phyloP scores from a whole-genome alignment of 2,888 invertebrate species.

The Parnassius apollo region DNA sequence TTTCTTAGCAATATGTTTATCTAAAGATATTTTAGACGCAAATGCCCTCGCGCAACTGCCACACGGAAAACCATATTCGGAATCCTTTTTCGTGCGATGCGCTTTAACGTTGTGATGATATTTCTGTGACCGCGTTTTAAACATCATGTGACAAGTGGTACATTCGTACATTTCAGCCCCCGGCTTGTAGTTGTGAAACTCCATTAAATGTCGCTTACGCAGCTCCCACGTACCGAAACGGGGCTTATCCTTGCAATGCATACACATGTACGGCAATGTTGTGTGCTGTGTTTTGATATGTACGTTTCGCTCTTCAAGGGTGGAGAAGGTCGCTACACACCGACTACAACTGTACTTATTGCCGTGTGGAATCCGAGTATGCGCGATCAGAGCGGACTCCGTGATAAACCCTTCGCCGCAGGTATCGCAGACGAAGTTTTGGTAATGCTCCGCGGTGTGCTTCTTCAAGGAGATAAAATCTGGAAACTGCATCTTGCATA shows the following conservation, averaged over 20 bases:
- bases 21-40: slow-evolving; percentile 74
- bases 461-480: slow-evolving; percentile 67
- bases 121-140: slow-evolving; percentile 71
- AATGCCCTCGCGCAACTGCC: slow-evolving; percentile 74
- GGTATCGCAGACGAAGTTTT: slow-evolving; percentile 73
- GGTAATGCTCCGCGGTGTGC: slow-evolving; percentile 69
- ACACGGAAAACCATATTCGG: slow-evolving; percentile 72
- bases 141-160: slow-evolving; percentile 72
- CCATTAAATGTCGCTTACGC: slow-evolving; percentile 67
- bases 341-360: slow-evolving; percentile 70
- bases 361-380: slow-evolving; percentile 66
- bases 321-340: slow-evolving; percentile 68
- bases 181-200: slow-evolving; percentile 69
- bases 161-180: slow-evolving; percentile 74
- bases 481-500: slow-evolving; percentile 65
- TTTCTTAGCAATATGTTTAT: slow-evolving; percentile 78
- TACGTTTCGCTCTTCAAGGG: slow-evolving; percentile 61
- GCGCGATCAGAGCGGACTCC: slow-evolving; percentile 63
- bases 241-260: slow-evolving; percentile 71
- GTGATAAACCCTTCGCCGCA: slow-evolving; percentile 75
- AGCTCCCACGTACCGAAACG: slow-evolving; percentile 72
- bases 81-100: slow-evolving; percentile 69
- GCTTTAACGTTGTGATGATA: slow-evolving; percentile 73
- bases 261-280: slow-evolving; percentile 66
- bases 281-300: slow-evolving; percentile 72